Base-by-base conservation (phyloP, 2,888 invertebrate genomes). In the Clepsis dumicolana region DNA sequence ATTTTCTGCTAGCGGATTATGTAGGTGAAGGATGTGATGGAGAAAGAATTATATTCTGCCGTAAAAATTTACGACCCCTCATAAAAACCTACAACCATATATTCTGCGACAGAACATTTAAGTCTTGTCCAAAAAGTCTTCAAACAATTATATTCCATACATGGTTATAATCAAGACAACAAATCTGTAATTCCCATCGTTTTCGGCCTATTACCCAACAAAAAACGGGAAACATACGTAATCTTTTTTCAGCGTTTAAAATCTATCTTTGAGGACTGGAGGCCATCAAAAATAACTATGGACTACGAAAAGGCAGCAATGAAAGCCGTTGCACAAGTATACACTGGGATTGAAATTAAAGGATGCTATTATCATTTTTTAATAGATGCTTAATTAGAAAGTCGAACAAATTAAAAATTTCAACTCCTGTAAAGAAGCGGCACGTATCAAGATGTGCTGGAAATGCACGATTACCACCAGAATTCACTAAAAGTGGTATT, bases 321-420 rank as follows among this genome's bases (percentile, higher is more conserved):
- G 27, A 65, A 65, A 32, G 65, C 65, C n/a, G 59, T 68, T 29
- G 63, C 54, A 54, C 65, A 29, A 29, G 7, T 29, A 4, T 29
- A 29, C 7, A 3, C 68, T 24, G 21, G 65, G 21, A 65, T 63
- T 25, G 25, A 1, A 57, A 57, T 70, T 18, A 70, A 65, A 59
- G 68, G 72, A 5, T 72, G 72, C 41, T 72, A 59, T 63, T 70
- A 60, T 44, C 72, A 67, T n/a, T n/a, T 54, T 70, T 65, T n/a
- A 44, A 44, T 48, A 29, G 66, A 53, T 44, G 56, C 16, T n/a
- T 66, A 10, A 56, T 54, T 54, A 53, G 38, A 54, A 62, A 62
- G 52, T 41, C 67, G 4, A 62, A 67, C 14, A 1, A 35, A 32
- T 48, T 62, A 48, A 44, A 48, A 62, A 56, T 67, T 21, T 48